phyloP scores from a whole-genome alignment of 2,888 invertebrate genomes.

The Hyppa rectilinea region DNA sequence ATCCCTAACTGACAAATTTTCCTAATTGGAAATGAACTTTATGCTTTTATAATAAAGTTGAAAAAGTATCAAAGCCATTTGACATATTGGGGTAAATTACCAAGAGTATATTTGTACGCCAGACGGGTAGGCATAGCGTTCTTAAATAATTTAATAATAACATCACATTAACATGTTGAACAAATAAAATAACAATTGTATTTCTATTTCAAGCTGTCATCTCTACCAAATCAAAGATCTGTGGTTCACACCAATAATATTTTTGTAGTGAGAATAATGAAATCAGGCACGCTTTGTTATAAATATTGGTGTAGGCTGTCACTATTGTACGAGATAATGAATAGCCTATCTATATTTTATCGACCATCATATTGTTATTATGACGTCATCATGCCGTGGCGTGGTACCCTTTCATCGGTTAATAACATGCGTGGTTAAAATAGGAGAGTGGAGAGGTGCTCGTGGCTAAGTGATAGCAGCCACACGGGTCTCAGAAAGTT shows the following conservation, averaged over 20 bases:
- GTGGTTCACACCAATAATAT: background rate
- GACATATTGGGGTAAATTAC: too few relatives aligned
- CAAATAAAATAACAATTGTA: too few relatives aligned
- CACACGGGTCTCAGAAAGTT: too few relatives aligned
- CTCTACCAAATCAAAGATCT: background rate
- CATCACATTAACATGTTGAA: too few relatives aligned
- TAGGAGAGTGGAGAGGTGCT: background rate
- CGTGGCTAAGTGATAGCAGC: background rate
- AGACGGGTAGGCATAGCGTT: too few relatives aligned
- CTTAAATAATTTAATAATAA: too few relatives aligned
- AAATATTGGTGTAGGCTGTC: constrained; percentile 8
- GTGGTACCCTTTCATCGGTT: background rate
- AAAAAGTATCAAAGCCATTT: too few relatives aligned
- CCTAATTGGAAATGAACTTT: too few relatives aligned
- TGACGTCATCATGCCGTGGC: background rate
- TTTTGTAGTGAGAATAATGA: constrained; percentile 30
- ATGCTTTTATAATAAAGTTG: too few relatives aligned
- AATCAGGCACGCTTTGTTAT: constrained; percentile 22
- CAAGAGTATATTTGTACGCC: too few relatives aligned
- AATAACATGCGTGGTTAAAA: background rate
- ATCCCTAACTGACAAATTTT: too few relatives aligned
- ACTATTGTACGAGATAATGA: constrained; percentile 11
- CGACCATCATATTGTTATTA: background rate
- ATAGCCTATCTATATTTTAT: background rate
- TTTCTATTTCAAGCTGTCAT: too few relatives aligned